Conservation (phyloP, 1,140 invertebrate genomes). For the Stegodyphus dumicola region DNA sequence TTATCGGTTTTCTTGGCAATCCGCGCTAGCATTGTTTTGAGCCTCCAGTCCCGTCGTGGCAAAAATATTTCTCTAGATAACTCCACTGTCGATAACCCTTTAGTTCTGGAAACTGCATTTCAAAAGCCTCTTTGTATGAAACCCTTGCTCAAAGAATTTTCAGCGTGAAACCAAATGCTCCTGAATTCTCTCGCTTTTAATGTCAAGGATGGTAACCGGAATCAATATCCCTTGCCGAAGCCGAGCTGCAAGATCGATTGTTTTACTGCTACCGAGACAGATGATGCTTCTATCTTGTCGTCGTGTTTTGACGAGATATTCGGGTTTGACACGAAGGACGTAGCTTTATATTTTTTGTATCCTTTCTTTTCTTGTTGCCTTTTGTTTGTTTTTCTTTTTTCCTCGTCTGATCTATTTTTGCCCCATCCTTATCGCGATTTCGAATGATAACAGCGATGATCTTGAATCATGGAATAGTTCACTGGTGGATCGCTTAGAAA, state of each 20-base stretch:
- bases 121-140: slow-evolving; percentile 31
- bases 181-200: slow-evolving; percentile 40
- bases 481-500: neutral
- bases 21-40: slow-evolving; percentile 43
- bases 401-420: neutral
- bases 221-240: slow-evolving; percentile 43
- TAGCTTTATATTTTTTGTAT: neutral
- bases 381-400: slow-evolving; percentile 32
- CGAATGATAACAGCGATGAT: neutral
- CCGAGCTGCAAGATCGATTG: slow-evolving; percentile 32
- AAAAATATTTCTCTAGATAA: slow-evolving; percentile 27
- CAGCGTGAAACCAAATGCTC: slow-evolving; percentile 7
- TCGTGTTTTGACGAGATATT: slow-evolving; percentile 57
- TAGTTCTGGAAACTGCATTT: slow-evolving; percentile 35
- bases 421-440: neutral
- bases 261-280: slow-evolving; percentile 54
- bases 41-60: neutral
- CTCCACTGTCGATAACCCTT: slow-evolving; percentile 45
- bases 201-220: slow-evolving; percentile 28
- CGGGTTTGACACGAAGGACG: slow-evolving; percentile 40
- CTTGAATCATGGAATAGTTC: neutral
- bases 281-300: slow-evolving; percentile 55
- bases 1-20: slow-evolving; percentile 48
- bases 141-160: slow-evolving; percentile 32
- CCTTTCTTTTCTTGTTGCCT: slow-evolving; percentile 4